These are phyloP conservation scores for Petroica traversi DNA, from an alignment of 2,113 vertebrate species.

Conservation along the genomic window DNA sequence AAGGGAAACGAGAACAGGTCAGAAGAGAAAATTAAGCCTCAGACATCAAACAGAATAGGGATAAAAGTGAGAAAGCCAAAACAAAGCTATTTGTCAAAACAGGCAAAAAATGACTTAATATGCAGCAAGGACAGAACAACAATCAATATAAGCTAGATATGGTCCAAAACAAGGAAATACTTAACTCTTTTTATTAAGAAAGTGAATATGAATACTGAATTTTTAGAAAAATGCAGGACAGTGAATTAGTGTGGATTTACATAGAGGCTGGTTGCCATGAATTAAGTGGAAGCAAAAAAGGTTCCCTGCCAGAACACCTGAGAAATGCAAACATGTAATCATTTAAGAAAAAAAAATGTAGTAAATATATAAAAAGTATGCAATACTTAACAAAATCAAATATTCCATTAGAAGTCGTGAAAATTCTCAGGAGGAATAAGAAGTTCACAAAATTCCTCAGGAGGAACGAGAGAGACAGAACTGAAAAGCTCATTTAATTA, in stretches of 20 bases:
- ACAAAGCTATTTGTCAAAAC: neutral
- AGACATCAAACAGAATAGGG: neutral
- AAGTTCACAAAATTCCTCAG: neutral
- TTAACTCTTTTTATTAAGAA: neutral
- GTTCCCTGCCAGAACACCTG: rapidly evolving
- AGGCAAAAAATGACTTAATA: neutral
- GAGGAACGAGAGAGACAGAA: neutral
- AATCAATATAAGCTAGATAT: neutral
- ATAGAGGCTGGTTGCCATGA: neutral
- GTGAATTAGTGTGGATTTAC: neutral
- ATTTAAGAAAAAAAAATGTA: rapidly evolving
- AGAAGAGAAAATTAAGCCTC: neutral
- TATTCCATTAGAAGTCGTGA: neutral
- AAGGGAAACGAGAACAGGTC: neutral
- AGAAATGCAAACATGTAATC: neutral
- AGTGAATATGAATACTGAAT: neutral
- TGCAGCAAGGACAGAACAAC: neutral
- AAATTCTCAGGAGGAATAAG: neutral
- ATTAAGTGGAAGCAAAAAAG: neutral
- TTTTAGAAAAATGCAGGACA: neutral
- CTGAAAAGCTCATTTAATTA: neutral
- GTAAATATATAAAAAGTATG: neutral
- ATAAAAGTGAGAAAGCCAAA: neutral
- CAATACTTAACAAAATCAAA: neutral
- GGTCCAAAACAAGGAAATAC: neutral